A percentile compares a stretch with the other conserved stretches of the same genome.
phyloP scores from a whole-genome alignment of 2,797 vertebrate genomes.

The Chanos chanos region DNA sequence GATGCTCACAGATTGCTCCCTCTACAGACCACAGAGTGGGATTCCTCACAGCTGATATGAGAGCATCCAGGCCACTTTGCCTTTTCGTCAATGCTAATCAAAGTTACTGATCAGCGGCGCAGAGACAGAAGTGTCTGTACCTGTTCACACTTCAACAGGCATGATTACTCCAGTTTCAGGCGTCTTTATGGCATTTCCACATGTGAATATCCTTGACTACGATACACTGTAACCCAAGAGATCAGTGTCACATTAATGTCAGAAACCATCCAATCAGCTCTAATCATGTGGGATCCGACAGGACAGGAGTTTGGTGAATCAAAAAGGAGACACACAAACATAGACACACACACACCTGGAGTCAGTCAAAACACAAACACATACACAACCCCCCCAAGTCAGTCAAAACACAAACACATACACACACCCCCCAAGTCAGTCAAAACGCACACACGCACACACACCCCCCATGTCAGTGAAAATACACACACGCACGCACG shows the following conservation, averaged over 20 bases:
- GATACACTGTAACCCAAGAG: constrained; percentile 55
- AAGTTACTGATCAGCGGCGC: no score
- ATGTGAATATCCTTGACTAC: constrained; percentile 62
- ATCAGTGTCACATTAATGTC: constrained; percentile 68
- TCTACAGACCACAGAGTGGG: background rate
- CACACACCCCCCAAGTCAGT: background rate
- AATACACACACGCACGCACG: background rate
- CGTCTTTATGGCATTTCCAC: background rate
- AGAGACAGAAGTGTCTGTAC: constrained; percentile 41
- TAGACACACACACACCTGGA: background rate
- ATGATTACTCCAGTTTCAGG: background rate
- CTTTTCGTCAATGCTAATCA: constrained; percentile 26
- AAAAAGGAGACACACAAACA: background rate
- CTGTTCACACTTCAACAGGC: background rate
- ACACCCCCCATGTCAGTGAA: no score
- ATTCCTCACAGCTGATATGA: no score
- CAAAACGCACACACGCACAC: background rate
- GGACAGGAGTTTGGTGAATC: constrained; percentile 7
- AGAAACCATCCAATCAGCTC: constrained; percentile 72
- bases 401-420: background rate
- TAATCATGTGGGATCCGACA: constrained; percentile 53
- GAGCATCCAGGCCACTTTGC: constrained; percentile 4
- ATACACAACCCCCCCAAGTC: no score
- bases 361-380: background rate
- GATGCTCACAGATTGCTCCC: background rate